Conservation (phyloP, 2,113 vertebrate species). For the Urocitellus parryii region DNA sequence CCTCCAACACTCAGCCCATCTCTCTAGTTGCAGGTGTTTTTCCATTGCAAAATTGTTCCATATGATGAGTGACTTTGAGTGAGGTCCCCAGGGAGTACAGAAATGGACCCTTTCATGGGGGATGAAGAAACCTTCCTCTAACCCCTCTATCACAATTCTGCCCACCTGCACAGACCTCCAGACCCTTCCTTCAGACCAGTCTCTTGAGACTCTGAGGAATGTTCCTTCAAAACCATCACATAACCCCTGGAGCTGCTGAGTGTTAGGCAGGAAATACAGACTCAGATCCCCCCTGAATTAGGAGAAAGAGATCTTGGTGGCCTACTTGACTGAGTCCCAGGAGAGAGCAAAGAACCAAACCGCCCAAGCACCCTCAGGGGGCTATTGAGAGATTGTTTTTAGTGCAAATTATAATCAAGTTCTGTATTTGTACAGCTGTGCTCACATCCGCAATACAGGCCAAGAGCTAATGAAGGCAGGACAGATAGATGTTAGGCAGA, state of each 20-base stretch:
- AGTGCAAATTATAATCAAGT: neutral
- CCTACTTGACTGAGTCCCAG: neutral
- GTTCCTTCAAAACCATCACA: neutral
- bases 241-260: neutral
- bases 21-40: neutral
- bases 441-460: neutral
- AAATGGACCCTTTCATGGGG: neutral
- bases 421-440: neutral
- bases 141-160: neutral
- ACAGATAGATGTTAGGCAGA: neutral
- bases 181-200: neutral
- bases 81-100: neutral
- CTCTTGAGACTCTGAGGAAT: neutral
- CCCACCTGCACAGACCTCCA: neutral
- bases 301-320: neutral
- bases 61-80: neutral
- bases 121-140: neutral
- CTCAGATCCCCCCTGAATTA: neutral
- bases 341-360: neutral
- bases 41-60: neutral
- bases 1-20: neutral
- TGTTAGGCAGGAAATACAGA: neutral
- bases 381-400: neutral
- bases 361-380: neutral
- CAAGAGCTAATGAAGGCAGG: neutral